Percentiles rank a stretch among this genome's conserved stretches.
phyloP scores from a whole-genome alignment of 2,797 vertebrate species.

The Acrossocheilus wenchowensis region DNA sequence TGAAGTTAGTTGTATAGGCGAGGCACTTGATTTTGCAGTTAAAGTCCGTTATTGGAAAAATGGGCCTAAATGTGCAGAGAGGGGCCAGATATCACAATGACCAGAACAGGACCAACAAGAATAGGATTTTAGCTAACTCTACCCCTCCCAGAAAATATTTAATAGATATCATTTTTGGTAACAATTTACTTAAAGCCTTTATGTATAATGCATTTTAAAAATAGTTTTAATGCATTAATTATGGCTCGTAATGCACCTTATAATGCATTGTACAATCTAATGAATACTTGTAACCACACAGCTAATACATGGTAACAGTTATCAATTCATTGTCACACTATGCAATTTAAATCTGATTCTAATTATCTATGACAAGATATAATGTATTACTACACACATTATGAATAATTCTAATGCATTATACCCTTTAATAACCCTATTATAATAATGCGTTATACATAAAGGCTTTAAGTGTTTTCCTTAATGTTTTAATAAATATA shows the following conservation, averaged over 20 bases:
- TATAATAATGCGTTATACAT: neutral
- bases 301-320: neutral
- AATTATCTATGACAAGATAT: neutral
- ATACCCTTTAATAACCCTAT: neutral
- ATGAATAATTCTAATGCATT: neutral
- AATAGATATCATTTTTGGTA: neutral
- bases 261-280: neutral
- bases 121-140: neutral
- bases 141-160: neutral
- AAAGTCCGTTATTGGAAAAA: neutral
- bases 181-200: neutral
- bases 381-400: neutral
- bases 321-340: neutral
- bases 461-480: neutral
- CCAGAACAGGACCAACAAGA: neutral
- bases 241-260: neutral
- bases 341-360: neutral
- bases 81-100: neutral
- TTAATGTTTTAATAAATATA: neutral
- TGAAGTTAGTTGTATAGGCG: constrained; percentile 4
- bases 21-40: neutral
- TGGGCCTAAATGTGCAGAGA: neutral
- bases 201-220: neutral
- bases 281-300: neutral
- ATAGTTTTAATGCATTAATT: neutral